A percentile compares a stretch with the other conserved stretches of the same genome.
Conservation (phyloP, 2,113 vertebrate species). For the Centropus bengalensis region DNA sequence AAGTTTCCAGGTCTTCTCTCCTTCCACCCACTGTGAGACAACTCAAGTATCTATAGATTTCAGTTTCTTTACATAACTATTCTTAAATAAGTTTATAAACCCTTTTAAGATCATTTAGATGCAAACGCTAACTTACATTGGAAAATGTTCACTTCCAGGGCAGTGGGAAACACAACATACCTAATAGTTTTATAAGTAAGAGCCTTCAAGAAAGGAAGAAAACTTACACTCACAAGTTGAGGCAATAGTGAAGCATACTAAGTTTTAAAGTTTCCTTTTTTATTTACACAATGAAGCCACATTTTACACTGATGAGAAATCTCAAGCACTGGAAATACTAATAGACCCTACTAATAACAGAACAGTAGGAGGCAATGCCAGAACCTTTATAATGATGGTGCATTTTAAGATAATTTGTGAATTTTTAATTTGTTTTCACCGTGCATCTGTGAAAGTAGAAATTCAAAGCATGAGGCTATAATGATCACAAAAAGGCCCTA, state of each 20-base stretch:
- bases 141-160: accelerated
- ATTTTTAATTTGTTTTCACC: neutral
- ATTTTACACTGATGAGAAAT: neutral
- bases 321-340: neutral
- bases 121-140: neutral
- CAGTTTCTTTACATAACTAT: neutral
- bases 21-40: neutral
- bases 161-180: neutral
- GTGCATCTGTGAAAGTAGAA: neutral
- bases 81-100: neutral
- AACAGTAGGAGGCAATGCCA: neutral
- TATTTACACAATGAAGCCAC: neutral
- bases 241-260: neutral
- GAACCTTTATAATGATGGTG: neutral
- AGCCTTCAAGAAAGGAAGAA: neutral
- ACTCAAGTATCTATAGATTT: neutral
- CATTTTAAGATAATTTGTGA: neutral
- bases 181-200: neutral
- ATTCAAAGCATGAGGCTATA: neutral
- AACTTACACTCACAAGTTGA: neutral
- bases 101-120: neutral
- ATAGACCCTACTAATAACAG: neutral
- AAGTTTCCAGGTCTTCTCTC: neutral
- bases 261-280: neutral
- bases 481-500: neutral